Base-by-base conservation (phyloP, 2,888 invertebrate genomes). In the Cheilosia soror region DNA sequence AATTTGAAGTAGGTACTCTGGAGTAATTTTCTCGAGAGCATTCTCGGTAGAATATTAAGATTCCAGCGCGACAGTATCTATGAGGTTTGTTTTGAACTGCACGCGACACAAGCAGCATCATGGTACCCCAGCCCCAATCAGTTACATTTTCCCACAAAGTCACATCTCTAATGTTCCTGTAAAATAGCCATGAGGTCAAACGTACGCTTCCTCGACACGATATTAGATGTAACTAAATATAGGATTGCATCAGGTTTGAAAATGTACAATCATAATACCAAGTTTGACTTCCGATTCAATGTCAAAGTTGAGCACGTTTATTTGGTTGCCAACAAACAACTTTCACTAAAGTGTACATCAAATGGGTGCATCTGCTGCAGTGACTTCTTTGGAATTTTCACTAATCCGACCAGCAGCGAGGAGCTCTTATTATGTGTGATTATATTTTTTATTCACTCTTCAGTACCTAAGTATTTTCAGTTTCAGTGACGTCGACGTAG, bases 261-360 rank as follows among this genome's bases (percentile, higher is more conserved):
- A 58, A 33, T 37, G 40, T 15, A 27, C 66, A 58, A 31, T 40
- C 6, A 57, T 40, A 25, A 15, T 15, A 42, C 5, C 49, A 31
- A 42, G 37, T 37, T 25, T 25, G 47, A 40, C 44, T 75, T 69
- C 57, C 66, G 29, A 62, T 73, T 68, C 83, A 83, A 78, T 78
- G 72, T 83, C 78, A 83, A 83, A 83, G 78, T 73, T 83, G 73
- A 78, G 42, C 78, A 82, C 72, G 82, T 60, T 82, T 73, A 62
- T 63, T 57, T 65, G 42, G 55, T 63, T 9, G 29, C 5, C 11
- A 33, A 15, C 2, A 49, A 33, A 63, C 5, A 68, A 55, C 83
- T 83, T 78, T 83, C 83, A 78, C 83, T 77, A 0, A 47, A 42
- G 37, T 62, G 15, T 53, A 53, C 33, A 1, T 51, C 25, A 75